Conservation (phyloP, 2,113 vertebrate genomes). For the Mobula hypostoma region DNA sequence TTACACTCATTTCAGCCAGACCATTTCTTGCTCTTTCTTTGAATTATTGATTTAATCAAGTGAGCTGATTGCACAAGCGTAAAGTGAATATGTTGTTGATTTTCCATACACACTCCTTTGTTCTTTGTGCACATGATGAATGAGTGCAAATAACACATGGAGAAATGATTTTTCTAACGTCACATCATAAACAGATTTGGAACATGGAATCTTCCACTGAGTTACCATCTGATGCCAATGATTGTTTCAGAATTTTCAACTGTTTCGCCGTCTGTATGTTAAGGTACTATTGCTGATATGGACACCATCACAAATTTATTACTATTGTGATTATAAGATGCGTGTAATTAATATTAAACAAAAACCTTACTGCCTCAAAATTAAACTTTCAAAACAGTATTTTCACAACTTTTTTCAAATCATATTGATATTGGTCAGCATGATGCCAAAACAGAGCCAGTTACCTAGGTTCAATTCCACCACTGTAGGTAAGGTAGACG, state of each 20-base stretch:
- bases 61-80: neutral
- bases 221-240: neutral
- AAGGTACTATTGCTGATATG: neutral
- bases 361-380: neutral
- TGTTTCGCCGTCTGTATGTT: neutral
- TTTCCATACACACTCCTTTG: neutral
- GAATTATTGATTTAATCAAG: conserved; percentile 35
- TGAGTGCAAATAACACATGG: neutral
- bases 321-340: neutral
- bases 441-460: no score
- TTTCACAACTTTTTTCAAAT: neutral
- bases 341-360: neutral
- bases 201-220: neutral
- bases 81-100: conserved; percentile 17
- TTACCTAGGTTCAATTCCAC: no score
- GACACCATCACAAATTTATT: neutral
- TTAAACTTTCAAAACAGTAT: neutral
- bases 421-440: neutral
- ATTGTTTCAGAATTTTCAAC: neutral
- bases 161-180: neutral
- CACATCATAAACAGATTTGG: neutral
- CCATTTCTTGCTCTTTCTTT: conserved; percentile 23
- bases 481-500: no score
- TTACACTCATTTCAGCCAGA: neutral
- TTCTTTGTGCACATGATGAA: neutral